Percentiles rank a stretch among this genome's conserved stretches.
These are phyloP conservation scores for Trematocara macrostoma DNA, from an alignment of 2,113 vertebrate species.

Conservation along the genomic window DNA sequence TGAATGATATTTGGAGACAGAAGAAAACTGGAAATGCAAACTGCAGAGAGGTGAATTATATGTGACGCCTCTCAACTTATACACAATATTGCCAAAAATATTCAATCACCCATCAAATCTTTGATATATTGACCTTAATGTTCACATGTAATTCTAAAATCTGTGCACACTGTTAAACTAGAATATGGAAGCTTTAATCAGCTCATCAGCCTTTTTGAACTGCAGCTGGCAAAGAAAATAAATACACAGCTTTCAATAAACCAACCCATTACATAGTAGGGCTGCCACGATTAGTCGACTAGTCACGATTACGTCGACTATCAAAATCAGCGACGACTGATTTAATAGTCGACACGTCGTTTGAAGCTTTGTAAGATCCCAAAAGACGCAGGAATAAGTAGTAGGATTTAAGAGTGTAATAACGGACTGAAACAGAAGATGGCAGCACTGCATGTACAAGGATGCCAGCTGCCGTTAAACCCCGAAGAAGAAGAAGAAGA, in stretches of 20 bases:
- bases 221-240: background rate
- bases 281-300: too few relatives aligned
- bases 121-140: background rate
- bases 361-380: too few relatives aligned
- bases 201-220: background rate
- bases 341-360: too few relatives aligned
- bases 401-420: too few relatives aligned
- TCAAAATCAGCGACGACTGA: too few relatives aligned
- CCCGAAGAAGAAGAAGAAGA: too few relatives aligned
- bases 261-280: background rate
- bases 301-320: too few relatives aligned
- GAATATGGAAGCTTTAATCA: background rate
- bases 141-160: background rate
- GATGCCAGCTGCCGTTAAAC: too few relatives aligned
- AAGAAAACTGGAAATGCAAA: background rate
- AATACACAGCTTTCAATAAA: background rate
- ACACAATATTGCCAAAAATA: background rate
- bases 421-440: too few relatives aligned
- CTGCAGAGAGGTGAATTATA: background rate
- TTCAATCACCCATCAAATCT: background rate
- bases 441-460: too few relatives aligned
- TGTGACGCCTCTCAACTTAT: background rate
- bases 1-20: background rate
- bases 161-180: background rate
- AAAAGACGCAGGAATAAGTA: too few relatives aligned